Evolutionary conservation across 92 coral and sea anemone species (phyloP).

Genomic region (Epizoanthus fatuus): DNA sequence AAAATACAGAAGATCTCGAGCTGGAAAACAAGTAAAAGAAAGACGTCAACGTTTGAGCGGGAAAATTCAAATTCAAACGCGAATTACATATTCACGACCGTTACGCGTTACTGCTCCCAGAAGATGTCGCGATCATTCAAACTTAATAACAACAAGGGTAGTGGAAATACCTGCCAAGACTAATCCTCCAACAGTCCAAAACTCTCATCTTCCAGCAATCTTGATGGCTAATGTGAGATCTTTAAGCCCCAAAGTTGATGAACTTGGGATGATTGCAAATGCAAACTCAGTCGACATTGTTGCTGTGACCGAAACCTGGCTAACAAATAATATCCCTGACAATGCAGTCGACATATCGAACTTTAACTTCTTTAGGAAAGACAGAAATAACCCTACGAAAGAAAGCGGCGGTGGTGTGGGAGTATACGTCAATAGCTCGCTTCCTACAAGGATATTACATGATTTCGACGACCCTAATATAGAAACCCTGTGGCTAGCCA

Average conservation of each 20-base stretch:
- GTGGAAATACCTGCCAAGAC: neutral
- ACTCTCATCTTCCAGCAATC: neutral
- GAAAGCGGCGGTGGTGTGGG: neutral
- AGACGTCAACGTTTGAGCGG: neutral
- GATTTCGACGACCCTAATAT: neutral
- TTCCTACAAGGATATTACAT: neutral
- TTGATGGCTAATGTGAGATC: constrained; percentile 26
- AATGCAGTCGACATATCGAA: constrained; percentile 25
- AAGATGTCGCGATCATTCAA: no score
- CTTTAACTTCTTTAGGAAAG: constrained; percentile 35
- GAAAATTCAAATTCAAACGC: neutral
- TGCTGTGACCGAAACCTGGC: constrained; percentile 42
- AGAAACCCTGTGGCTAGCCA: constrained; percentile 4
- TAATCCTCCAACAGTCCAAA: neutral
- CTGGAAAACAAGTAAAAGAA: neutral
- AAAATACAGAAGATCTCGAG: neutral
- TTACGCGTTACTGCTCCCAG: no score
- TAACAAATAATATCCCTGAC: constrained; percentile 10
- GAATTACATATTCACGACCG: neutral
- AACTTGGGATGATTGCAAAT: constrained; percentile 7
- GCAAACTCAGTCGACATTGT: constrained; percentile 13
- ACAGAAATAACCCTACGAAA: constrained; percentile 22
- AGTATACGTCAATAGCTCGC: neutral
- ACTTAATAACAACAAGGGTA: neutral
- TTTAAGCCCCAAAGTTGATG: constrained; percentile 21